Conservation (phyloP, 2,797 vertebrate genomes). For the Poeciliopsis turneri region DNA sequence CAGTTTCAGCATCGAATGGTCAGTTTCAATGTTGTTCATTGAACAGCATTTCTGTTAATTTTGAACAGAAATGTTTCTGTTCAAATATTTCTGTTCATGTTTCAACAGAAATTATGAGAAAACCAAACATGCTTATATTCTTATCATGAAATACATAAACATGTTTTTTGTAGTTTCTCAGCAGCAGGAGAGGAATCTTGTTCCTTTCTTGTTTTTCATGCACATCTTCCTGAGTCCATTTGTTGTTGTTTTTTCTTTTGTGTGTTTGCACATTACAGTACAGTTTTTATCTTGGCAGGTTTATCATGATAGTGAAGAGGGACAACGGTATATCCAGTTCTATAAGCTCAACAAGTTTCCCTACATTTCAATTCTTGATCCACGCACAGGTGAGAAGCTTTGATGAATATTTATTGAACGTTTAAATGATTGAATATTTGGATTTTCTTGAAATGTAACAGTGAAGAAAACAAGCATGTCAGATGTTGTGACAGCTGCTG, state of each 20-base stretch:
- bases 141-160: too few relatives aligned
- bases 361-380: constrained; percentile 98
- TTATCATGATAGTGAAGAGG: constrained; percentile 99
- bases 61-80: too few relatives aligned
- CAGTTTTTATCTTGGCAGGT: constrained; percentile 81
- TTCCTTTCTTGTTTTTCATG: neutral
- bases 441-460: neutral
- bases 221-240: neutral
- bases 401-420: neutral
- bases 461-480: neutral
- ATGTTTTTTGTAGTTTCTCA: neutral
- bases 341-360: constrained; percentile 99
- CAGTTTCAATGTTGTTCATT: neutral
- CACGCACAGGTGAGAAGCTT: constrained; percentile 90
- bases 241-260: neutral
- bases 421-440: neutral
- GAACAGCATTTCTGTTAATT: too few relatives aligned
- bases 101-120: neutral
- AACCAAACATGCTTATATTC: neutral
- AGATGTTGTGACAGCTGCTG: neutral
- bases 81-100: neutral
- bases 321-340: constrained; percentile 98
- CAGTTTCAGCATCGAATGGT: neutral
- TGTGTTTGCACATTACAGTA: constrained; percentile 3
- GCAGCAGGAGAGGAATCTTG: neutral